A percentile compares a stretch with the other conserved stretches of the same genome.
These are phyloP conservation scores for Eristalis intricaria DNA, from an alignment of 2,888 invertebrate genomes.

Conservation along the genomic window DNA sequence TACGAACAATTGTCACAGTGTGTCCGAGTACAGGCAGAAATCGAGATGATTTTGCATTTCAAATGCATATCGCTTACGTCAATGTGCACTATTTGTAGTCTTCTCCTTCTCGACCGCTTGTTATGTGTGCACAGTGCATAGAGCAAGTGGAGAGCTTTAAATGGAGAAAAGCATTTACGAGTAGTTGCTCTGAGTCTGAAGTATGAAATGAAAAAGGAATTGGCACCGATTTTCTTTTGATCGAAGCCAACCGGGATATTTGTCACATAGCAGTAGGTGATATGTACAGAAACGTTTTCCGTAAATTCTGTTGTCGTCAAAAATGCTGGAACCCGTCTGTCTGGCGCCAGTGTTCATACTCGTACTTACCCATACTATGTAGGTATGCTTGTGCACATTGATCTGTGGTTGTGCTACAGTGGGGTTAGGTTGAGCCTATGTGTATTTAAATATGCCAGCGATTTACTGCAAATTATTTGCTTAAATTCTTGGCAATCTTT, in stretches of 20 bases:
- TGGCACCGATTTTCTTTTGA: slow-evolving; percentile 56
- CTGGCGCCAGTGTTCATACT: slow-evolving; percentile 53
- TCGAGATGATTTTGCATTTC: slow-evolving; percentile 11
- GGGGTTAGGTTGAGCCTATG: slow-evolving; percentile 25
- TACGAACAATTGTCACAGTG: slow-evolving; percentile 34
- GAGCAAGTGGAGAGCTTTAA: slow-evolving; percentile 3
- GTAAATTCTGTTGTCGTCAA: slow-evolving; percentile 54
- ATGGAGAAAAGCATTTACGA: slow-evolving; percentile 31
- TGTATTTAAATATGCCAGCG: slow-evolving; percentile 28
- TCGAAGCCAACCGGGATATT: slow-evolving; percentile 36
- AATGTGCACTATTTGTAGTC: slow-evolving; percentile 21
- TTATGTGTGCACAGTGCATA: background rate
- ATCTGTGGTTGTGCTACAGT: background rate
- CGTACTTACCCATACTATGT: background rate
- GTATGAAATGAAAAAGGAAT: slow-evolving; percentile 34
- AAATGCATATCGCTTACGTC: slow-evolving; percentile 28
- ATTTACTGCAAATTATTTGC: slow-evolving; percentile 10
- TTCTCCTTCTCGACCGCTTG: background rate
- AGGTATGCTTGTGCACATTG: background rate
- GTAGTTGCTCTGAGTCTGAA: background rate
- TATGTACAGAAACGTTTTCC: slow-evolving; percentile 26
- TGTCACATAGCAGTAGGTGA: slow-evolving; percentile 21
- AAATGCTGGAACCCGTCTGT: slow-evolving; percentile 58
- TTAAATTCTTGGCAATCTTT: slow-evolving; percentile 9
- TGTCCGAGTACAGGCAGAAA: background rate